Evolutionary conservation across 64 coral and sea anemone species (phyloP).

Genomic region (Orbicella faveolata): DNA sequence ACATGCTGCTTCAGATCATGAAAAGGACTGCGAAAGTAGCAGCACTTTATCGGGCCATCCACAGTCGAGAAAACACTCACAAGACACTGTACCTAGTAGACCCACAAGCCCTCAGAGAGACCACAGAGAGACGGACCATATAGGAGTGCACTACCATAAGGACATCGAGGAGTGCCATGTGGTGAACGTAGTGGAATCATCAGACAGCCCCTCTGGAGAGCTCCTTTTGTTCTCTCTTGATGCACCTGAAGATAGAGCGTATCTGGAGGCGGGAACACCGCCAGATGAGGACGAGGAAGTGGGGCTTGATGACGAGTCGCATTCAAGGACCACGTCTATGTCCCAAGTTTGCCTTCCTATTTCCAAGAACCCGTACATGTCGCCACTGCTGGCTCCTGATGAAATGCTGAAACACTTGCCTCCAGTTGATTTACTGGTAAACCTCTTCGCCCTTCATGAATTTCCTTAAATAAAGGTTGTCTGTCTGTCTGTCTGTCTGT

Average conservation of each 20-base stretch:
- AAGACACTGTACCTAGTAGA: conserved; percentile 2
- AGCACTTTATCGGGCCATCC: background rate
- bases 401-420: conserved; percentile 80
- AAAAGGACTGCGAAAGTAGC: conserved; percentile 14
- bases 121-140: conserved; percentile 21
- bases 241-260: conserved; percentile 26
- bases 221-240: conserved; percentile 39
- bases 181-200: conserved; percentile 52
- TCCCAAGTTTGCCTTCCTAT: conserved; percentile 77
- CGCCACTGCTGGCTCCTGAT: conserved; percentile 85
- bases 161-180: conserved; percentile 47
- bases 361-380: conserved; percentile 91
- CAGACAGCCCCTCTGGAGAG: conserved; percentile 35
- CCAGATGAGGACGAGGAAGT: conserved; percentile 6
- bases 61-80: conserved; percentile 12
- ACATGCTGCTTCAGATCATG: background rate
- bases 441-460: background rate
- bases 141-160: conserved; percentile 52
- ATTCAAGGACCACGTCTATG: conserved; percentile 53
- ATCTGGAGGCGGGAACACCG: background rate
- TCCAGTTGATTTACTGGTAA: conserved; percentile 97
- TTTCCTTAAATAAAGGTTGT: no score
- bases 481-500: no score
- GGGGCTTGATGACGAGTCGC: background rate
- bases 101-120: conserved; percentile 2